phyloP scores from a whole-genome alignment of 2,888 invertebrate genomes.

The Xestoiulus laeticollis region DNA sequence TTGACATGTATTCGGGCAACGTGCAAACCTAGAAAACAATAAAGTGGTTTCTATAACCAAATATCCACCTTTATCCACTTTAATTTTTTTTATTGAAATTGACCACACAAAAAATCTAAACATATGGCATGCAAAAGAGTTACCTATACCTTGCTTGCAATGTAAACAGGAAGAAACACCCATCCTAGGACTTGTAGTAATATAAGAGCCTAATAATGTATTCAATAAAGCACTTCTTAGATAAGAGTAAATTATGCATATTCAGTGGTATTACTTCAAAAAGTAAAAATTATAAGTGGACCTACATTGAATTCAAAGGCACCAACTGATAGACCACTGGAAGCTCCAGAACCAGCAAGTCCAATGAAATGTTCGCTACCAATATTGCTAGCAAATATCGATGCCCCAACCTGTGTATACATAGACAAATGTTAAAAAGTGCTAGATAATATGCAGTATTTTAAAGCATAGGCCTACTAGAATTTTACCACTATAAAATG shows the following conservation, averaged over 20 bases:
- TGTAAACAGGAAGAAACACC: conserved; percentile 65
- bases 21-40: conserved; percentile 62
- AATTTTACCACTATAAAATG: too few species aligned
- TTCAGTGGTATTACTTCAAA: neutral
- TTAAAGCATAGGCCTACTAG: too few species aligned
- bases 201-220: conserved; percentile 62
- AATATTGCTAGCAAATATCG: conserved; percentile 68
- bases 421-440: neutral
- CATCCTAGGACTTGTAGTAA: conserved; percentile 65
- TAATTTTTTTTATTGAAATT: too few species aligned
- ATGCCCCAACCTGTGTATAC: conserved; percentile 65
- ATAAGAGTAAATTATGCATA: neutral
- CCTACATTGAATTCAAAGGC: conserved; percentile 67
- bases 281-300: neutral
- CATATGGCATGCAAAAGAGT: neutral
- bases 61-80: too few species aligned
- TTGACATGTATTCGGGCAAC: conserved; percentile 65
- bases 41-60: neutral
- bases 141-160: conserved; percentile 63
- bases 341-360: conserved; percentile 67
- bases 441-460: neutral
- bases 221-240: neutral
- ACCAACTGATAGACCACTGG: conserved; percentile 66
- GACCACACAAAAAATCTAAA: neutral
- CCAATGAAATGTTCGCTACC: conserved; percentile 68